These are phyloP conservation scores for Ictidomys tridecemlineatus DNA, from an alignment of 2,113 vertebrate genomes.

Conservation along the genomic window DNA sequence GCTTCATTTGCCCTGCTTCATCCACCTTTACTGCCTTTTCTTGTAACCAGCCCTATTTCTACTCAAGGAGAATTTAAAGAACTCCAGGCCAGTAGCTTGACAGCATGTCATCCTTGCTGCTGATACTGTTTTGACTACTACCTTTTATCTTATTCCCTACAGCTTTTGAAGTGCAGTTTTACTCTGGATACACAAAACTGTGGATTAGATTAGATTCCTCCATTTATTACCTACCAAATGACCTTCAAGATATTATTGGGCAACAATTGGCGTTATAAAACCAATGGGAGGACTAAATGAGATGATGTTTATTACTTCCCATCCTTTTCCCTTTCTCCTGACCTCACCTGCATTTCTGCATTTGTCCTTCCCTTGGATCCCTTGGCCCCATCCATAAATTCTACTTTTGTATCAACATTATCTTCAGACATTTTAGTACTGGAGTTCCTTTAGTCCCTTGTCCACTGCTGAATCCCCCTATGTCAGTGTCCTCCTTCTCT, in stretches of 20 bases:
- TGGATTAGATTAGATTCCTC: background rate
- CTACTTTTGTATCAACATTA: background rate
- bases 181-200: background rate
- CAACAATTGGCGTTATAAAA: background rate
- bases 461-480: background rate
- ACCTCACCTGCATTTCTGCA: background rate
- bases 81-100: background rate
- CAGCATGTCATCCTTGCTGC: background rate
- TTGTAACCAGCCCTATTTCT: background rate
- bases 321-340: background rate
- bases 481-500: background rate
- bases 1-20: background rate
- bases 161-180: conserved; percentile 51
- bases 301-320: background rate
- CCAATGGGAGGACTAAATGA: background rate
- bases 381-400: background rate
- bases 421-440: background rate
- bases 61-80: conserved; percentile 32
- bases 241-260: background rate
- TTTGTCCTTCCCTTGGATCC: background rate
- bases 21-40: background rate
- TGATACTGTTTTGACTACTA: conserved; percentile 20
- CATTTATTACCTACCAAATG: background rate
- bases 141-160: conserved; percentile 4
- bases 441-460: background rate